These are phyloP conservation scores for Squalus acanthias DNA, from an alignment of 2,797 vertebrate genomes.

Conservation along the genomic window DNA sequence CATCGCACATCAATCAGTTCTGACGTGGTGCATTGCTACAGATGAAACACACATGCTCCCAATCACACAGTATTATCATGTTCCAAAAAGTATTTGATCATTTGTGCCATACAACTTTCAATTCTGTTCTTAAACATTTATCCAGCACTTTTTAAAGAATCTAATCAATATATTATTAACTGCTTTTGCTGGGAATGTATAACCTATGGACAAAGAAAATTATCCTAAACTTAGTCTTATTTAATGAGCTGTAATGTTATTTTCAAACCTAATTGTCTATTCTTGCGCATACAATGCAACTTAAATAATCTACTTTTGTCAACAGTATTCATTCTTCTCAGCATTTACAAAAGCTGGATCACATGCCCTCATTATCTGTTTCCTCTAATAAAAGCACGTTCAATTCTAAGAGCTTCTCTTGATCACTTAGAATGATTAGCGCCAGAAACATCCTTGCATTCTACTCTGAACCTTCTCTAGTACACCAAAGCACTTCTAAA, in stretches of 20 bases:
- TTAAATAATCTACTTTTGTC: not conserved
- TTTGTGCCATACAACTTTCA: not conserved
- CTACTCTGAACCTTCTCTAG: not conserved
- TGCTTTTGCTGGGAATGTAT: not conserved
- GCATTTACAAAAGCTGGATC: not conserved
- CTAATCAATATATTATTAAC: not conserved
- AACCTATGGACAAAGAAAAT: not conserved
- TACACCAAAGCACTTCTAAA: not conserved
- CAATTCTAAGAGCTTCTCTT: not conserved
- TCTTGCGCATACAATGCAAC: not conserved
- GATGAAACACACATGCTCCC: no score
- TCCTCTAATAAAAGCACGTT: not conserved
- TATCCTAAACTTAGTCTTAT: not conserved
- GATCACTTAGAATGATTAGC: not conserved
- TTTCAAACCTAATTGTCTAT: not conserved
- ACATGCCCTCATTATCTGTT: not conserved
- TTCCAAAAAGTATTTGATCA: not conserved
- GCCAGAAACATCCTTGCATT: not conserved
- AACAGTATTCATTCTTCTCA: not conserved
- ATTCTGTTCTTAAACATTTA: constrained; percentile 4
- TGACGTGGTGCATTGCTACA: no score
- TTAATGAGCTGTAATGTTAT: not conserved
- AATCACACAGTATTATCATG: not conserved
- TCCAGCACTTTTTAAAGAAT: not conserved
- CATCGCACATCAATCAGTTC: no score